Evolutionary conservation across 2,113 vertebrate species (phyloP).

Genomic region (Chloebia gouldiae): DNA sequence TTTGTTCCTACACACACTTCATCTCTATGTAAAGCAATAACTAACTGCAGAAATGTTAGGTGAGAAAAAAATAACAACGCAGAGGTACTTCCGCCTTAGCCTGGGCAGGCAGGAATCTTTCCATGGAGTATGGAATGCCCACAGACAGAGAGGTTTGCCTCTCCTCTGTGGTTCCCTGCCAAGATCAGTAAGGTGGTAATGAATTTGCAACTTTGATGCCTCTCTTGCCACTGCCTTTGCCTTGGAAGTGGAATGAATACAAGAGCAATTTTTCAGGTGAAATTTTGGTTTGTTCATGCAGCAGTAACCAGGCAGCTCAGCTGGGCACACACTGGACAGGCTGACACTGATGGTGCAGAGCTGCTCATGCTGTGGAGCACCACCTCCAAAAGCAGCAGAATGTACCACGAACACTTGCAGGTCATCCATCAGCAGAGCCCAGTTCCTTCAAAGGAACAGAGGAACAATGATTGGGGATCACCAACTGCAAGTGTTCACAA

Average conservation of each 20-base stretch:
- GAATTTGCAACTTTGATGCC: not conserved
- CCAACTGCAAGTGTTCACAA: not conserved
- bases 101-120: not conserved
- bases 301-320: not conserved
- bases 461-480: accelerated
- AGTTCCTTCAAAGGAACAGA: not conserved
- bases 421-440: not conserved
- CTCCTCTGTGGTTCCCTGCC: not conserved
- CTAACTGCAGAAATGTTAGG: not conserved
- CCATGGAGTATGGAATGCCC: not conserved
- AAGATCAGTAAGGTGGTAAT: not conserved
- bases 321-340: not conserved
- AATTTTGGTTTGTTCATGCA: not conserved
- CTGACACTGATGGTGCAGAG: not conserved
- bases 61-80: not conserved
- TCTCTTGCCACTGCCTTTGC: not conserved
- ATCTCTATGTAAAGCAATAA: not conserved
- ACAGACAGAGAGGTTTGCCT: not conserved
- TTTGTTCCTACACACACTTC: not conserved
- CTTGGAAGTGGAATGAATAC: not conserved
- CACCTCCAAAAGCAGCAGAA: not conserved
- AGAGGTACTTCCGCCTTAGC: not conserved
- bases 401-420: too few relatives aligned
- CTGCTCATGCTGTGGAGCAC: not conserved
- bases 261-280: not conserved